Percentiles rank a stretch among this genome's conserved stretches.
These are phyloP conservation scores for Sebastes matsubarae DNA, from an alignment of 2,797 vertebrate species.

Conservation along the genomic window DNA sequence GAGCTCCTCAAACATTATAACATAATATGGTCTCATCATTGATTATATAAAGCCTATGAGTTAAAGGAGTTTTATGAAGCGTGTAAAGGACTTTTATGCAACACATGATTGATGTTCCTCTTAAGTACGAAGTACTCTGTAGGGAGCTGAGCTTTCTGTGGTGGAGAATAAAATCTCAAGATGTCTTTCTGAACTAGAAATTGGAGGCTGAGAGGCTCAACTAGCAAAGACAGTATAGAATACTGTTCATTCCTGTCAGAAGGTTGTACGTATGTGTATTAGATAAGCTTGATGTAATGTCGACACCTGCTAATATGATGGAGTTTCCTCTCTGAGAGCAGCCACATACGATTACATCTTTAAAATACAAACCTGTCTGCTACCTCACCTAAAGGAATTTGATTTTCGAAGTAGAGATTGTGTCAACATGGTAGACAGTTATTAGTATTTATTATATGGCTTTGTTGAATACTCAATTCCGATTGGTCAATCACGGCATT, in stretches of 20 bases:
- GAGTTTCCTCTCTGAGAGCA: neutral
- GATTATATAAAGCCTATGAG: conserved; percentile 1
- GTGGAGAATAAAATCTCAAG: neutral
- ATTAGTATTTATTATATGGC: too few relatives aligned
- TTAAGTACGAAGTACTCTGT: neutral
- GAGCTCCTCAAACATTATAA: conserved; percentile 8
- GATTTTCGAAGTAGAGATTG: neutral
- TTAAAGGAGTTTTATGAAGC: conserved; percentile 19
- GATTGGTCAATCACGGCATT: too few relatives aligned
- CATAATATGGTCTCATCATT: neutral
- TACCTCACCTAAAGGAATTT: neutral
- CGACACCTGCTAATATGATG: neutral
- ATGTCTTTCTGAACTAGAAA: neutral
- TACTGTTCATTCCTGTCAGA: neutral
- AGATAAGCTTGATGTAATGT: neutral
- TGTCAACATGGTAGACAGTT: neutral
- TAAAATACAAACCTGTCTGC: neutral
- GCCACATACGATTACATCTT: neutral
- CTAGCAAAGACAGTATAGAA: neutral
- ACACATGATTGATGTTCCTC: conserved; percentile 20
- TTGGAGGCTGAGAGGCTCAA: neutral
- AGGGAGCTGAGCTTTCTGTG: neutral
- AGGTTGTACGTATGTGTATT: neutral
- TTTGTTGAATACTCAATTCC: accelerated
- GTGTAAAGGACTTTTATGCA: conserved; percentile 2